A percentile compares a stretch with the other conserved stretches of the same genome.
Evolutionary conservation across 2,888 invertebrate genomes (phyloP).

Genomic region (Stomorhina lunata): DNA sequence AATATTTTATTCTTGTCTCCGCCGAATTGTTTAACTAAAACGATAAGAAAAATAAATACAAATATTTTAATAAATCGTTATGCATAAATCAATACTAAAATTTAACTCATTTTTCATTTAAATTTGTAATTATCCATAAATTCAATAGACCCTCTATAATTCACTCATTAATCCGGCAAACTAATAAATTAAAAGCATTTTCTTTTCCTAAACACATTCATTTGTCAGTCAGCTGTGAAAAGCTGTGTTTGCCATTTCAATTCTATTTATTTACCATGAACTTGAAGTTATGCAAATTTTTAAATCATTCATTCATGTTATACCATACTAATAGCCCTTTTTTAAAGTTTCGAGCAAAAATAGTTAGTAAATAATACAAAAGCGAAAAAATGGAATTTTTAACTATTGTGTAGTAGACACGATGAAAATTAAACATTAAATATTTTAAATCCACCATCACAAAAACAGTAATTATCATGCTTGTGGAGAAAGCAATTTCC

Average conservation of each 20-base stretch:
- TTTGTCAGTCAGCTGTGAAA: not conserved
- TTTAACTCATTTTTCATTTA: no score
- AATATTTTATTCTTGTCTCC: no score
- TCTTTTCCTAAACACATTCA: not conserved
- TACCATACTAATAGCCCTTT: slow-evolving; percentile 31
- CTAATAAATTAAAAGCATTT: not conserved
- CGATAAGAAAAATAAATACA: no score
- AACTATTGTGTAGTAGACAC: not conserved
- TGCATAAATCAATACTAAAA: no score
- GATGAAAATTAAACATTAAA: slow-evolving; percentile 8
- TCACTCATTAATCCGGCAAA: not conserved
- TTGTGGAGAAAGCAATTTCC: slow-evolving; percentile 47
- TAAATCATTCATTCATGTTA: slow-evolving; percentile 37
- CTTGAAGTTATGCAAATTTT: slow-evolving; percentile 44
- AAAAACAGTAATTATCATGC: not conserved
- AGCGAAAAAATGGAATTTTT: not conserved
- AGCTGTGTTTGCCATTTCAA: not conserved
- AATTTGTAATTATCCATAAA: no score
- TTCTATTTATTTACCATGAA: slow-evolving; percentile 34
- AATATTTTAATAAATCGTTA: no score
- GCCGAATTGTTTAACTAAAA: no score
- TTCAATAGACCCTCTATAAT: not conserved
- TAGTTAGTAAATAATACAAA: slow-evolving; percentile 4
- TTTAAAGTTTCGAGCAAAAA: slow-evolving; percentile 31
- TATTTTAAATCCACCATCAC: slow-evolving; percentile 22